Percentiles rank a stretch among this genome's conserved stretches.
phyloP scores from a whole-genome alignment of 1,140 invertebrate genomes.

The Drosophila kikkawai region DNA sequence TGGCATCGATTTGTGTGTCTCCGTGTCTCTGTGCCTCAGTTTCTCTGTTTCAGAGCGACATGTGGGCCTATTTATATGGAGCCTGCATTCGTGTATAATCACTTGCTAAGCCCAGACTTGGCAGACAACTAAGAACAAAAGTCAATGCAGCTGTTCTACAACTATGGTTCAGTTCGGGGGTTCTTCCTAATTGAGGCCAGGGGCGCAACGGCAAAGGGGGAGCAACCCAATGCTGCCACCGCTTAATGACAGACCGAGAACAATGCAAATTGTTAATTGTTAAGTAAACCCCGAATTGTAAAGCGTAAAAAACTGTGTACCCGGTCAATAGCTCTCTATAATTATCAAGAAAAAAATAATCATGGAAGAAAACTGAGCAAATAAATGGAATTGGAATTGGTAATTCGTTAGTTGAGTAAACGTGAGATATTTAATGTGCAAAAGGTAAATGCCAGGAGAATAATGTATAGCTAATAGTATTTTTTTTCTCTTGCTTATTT shows the following conservation, averaged over 20 bases:
- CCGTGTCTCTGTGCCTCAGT: background rate
- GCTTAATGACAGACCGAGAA: conserved; percentile 24
- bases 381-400: conserved; percentile 32
- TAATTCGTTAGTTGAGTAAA: conserved; percentile 29
- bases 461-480: background rate
- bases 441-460: conserved; percentile 1
- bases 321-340: conserved; percentile 48
- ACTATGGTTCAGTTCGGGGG: background rate
- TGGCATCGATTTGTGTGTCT: conserved; percentile 12
- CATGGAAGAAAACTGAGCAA: conserved; percentile 48
- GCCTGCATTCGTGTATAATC: conserved; percentile 47
- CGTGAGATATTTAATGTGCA: conserved; percentile 21
- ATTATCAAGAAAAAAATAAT: conserved; percentile 39
- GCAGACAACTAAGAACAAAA: conserved; percentile 50
- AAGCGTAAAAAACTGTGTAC: conserved; percentile 34
- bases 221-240: background rate
- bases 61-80: conserved; percentile 18
- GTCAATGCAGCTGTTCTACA: conserved; percentile 39
- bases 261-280: conserved; percentile 35
- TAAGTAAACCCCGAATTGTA: conserved; percentile 29
- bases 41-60: conserved; percentile 13
- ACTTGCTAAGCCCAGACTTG: conserved; percentile 47
- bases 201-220: background rate
- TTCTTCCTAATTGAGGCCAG: conserved; percentile 38
- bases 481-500: background rate